A percentile compares a stretch with the other conserved stretches of the same genome.
Evolutionary conservation across 2,113 vertebrate genomes (phyloP).

Genomic region (Aepyceros melampus): DNA sequence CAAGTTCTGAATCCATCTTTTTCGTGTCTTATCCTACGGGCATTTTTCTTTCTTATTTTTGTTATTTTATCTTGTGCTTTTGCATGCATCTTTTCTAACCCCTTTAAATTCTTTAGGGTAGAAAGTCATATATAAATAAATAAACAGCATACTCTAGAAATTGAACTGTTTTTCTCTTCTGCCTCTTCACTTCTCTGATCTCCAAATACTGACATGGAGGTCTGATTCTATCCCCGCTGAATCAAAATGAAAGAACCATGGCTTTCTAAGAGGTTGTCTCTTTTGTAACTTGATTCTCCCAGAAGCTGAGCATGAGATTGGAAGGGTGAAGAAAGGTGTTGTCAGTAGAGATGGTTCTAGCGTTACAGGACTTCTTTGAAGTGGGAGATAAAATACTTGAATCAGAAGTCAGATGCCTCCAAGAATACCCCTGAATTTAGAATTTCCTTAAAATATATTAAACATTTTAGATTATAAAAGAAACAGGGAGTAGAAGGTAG

Average conservation of each 20-base stretch:
- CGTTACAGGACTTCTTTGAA: constrained; percentile 11
- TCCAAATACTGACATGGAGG: neutral
- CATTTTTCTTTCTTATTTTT: neutral
- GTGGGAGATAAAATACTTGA: neutral
- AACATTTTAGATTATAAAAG: neutral
- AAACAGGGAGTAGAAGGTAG: neutral
- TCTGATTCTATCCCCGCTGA: neutral
- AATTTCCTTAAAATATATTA: constrained; percentile 13
- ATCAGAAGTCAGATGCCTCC: neutral
- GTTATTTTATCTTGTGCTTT: neutral
- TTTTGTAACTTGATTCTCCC: neutral
- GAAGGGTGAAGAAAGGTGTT: neutral
- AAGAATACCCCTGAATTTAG: neutral
- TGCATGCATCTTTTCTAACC: neutral
- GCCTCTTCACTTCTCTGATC: neutral
- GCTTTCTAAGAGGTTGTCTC: neutral
- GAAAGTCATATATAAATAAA: constrained; percentile 19
- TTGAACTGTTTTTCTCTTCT: neutral
- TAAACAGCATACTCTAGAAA: constrained; percentile 28
- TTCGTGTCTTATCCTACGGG: neutral
- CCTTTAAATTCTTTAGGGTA: constrained; percentile 26
- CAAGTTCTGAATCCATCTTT: neutral
- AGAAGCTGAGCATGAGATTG: neutral
- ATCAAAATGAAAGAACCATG: constrained; percentile 11
- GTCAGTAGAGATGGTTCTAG: neutral